A percentile compares a stretch with the other conserved stretches of the same genome.
Evolutionary conservation across 2,888 invertebrate species (phyloP).

Genomic region (Cryptophagus acutangulus): DNA sequence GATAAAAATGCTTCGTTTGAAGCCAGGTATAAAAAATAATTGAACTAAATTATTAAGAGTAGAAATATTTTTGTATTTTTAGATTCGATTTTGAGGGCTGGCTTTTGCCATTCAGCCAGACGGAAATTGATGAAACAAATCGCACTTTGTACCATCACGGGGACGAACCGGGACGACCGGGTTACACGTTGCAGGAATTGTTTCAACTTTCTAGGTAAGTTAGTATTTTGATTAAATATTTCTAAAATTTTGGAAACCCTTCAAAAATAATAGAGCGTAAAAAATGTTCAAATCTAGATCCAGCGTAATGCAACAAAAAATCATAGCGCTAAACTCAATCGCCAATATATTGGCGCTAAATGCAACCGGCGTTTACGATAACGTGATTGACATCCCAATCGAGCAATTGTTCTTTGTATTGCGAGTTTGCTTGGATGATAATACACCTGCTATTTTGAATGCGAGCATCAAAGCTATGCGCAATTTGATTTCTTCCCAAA

Average conservation of each 20-base stretch:
- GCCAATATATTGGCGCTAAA: conserved; percentile 72
- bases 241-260: too few species aligned
- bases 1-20: conserved; percentile 61
- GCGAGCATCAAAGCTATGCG: conserved; percentile 73
- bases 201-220: conserved; percentile 66
- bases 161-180: conserved; percentile 84
- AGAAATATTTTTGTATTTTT: too few species aligned
- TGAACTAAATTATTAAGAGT: background rate
- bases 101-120: conserved; percentile 66
- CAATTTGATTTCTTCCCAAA: conserved; percentile 67
- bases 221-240: background rate
- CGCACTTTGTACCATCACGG: conserved; percentile 86
- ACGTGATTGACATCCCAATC: conserved; percentile 67
- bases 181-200: conserved; percentile 85
- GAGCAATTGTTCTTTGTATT: conserved; percentile 75
- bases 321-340: conserved; percentile 72
- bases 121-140: conserved; percentile 56
- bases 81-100: conserved; percentile 79
- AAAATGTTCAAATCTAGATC: conserved; percentile 55
- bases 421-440: conserved; percentile 83
- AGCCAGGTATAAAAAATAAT: conserved; percentile 53
- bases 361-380: conserved; percentile 71
- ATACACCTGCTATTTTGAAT: conserved; percentile 64
- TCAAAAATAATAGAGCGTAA: too few species aligned
- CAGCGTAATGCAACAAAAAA: conserved; percentile 76